These are phyloP conservation scores for Dissostichus mawsoni DNA, from an alignment of 2,113 vertebrate genomes.

Conservation along the genomic window DNA sequence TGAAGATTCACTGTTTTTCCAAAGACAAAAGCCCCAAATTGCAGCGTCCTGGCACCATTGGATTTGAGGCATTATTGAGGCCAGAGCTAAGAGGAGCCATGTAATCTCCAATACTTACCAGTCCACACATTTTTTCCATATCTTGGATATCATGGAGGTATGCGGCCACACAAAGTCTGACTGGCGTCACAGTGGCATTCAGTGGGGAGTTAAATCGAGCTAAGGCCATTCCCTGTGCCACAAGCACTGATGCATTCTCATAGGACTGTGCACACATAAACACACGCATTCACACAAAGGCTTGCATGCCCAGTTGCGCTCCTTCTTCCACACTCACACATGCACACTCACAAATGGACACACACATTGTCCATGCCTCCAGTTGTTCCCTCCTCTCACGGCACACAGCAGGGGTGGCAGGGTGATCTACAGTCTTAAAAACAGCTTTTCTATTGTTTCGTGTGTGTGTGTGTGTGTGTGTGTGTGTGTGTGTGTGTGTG, in stretches of 20 bases:
- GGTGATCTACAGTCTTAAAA: constrained; percentile 53
- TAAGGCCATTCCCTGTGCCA: constrained; percentile 70
- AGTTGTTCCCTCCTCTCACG: constrained; percentile 82
- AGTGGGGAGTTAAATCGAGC: constrained; percentile 78
- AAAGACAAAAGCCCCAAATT: constrained; percentile 73
- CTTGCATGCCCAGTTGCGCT: constrained; percentile 62
- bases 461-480: constrained; percentile 14
- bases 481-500: too few relatives aligned
- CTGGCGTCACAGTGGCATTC: constrained; percentile 84
- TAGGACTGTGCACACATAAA: constrained; percentile 46
- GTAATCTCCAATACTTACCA: constrained; percentile 82
- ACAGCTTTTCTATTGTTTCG: constrained; percentile 82
- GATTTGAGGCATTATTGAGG: constrained; percentile 76
- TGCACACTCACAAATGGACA: constrained; percentile 18
- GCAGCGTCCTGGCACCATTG: constrained; percentile 70
- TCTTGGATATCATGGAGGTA: constrained; percentile 77
- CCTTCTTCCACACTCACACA: constrained; percentile 17
- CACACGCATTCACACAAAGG: constrained; percentile 44
- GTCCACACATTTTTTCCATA: constrained; percentile 83
- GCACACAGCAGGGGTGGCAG: constrained; percentile 76
- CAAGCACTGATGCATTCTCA: constrained; percentile 65
- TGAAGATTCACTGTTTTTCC: constrained; percentile 51
- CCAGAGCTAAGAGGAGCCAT: constrained; percentile 76
- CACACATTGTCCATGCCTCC: constrained; percentile 56
- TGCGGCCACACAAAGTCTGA: constrained; percentile 80